Percentiles rank a stretch among this genome's conserved stretches.
Evolutionary conservation across 1,140 invertebrate species (phyloP).

Genomic region (Drosophila pectinifera): DNA sequence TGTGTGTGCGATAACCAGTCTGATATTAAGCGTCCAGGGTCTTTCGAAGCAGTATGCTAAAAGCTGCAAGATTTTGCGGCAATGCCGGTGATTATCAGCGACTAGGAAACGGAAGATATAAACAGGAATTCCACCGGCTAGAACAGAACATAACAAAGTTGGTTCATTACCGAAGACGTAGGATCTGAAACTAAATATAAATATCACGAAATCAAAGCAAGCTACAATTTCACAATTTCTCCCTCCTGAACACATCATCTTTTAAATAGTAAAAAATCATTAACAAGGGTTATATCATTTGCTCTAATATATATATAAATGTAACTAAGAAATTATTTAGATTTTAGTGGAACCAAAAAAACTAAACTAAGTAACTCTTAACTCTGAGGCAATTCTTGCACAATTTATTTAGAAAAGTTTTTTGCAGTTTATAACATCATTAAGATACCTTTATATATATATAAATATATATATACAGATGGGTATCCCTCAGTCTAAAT

Average conservation of each 20-base stretch:
- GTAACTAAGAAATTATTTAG: too few species aligned
- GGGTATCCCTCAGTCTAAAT: not conserved
- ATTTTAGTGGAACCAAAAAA: too few species aligned
- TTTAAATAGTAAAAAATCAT: not conserved
- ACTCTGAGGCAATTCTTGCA: too few species aligned
- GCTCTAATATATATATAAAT: too few species aligned
- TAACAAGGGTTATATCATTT: not conserved
- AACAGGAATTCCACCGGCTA: not conserved
- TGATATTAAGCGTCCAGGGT: constrained; percentile 29
- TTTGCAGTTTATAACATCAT: too few species aligned
- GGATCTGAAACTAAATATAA: not conserved
- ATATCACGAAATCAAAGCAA: not conserved
- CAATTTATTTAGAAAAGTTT: not conserved
- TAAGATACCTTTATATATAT: too few species aligned
- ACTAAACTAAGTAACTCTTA: too few species aligned
- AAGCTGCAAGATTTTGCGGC: constrained; percentile 30
- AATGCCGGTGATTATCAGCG: constrained; percentile 6
- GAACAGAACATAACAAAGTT: not conserved
- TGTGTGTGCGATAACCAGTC: constrained; percentile 35
- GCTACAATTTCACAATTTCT: not conserved
- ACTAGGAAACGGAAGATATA: constrained; percentile 32
- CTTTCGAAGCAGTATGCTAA: constrained; percentile 13
- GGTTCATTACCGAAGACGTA: not conserved
- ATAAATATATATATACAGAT: too few species aligned
- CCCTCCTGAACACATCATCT: not conserved